Evolutionary conservation across 2,797 vertebrate genomes (phyloP), one percentile per base, ranked within the genome.

Genomic region (Melanotaenia parkinsoni): DNA sequence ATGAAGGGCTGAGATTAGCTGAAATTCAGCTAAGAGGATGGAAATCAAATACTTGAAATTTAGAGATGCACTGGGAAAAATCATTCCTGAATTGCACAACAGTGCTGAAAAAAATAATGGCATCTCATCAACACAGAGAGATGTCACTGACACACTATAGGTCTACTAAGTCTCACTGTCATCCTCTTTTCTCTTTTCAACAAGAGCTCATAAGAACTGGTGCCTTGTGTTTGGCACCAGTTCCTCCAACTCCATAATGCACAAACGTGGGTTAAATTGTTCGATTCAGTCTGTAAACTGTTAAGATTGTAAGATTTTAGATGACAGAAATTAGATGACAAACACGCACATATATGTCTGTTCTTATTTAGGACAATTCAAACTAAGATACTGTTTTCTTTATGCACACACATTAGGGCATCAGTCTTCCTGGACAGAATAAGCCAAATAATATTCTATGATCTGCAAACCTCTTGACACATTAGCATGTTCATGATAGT

Each of bases 61-160:
- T 77, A 71, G 80, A 77, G 67, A 76, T 77, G 77, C 82, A 79
- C 62, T 4, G 50, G 50, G 72, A 56, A 62, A 71, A 77, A 14
- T 58, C 47, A 18, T 28, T 20, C 11, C 33, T 35, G 2, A 60
- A 60, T 59, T 14, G 18, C n/a, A 50, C 14, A 60, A 30, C 16
- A 12, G 20, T 40, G 59, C 30, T 57, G 47, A 14, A 26, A n/a
- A 50, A n/a, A 56, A 66, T 14, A 8, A 14, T 18, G 37, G 3
- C 37, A 12, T 12, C 37, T 38, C 37, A 38, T 3, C 37, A 38
- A 11, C 37, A 38, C 13, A 16, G 40, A 6, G 2, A 45, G 5
- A 18, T 45, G 43, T 20, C 18, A 47, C 0, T 20, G 18, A 40
- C 38, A 13, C 38, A 40, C 38, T 11, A 14, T 9, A n/a, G 5